Evolutionary conservation across 1,140 invertebrate species (phyloP).

Genomic region (Dendrolimus punctatus): DNA sequence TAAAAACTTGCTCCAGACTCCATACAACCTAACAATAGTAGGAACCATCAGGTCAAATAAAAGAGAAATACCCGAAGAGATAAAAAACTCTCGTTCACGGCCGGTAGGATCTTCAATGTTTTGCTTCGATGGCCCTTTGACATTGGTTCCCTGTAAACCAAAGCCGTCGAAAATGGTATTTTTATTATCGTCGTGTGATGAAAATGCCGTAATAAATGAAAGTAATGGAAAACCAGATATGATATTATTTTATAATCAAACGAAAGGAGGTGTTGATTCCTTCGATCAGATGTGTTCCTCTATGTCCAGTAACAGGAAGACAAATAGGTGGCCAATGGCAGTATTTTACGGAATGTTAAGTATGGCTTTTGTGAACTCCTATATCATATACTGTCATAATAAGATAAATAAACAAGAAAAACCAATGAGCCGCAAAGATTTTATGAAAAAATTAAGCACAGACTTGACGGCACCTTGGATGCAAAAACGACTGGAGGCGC

Average conservation of each 20-base stretch:
- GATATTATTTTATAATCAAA: conserved; percentile 18
- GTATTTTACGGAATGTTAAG: conserved; percentile 20
- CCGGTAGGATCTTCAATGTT: conserved; percentile 22
- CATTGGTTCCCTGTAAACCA: conserved; percentile 14
- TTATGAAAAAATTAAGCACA: conserved; percentile 20
- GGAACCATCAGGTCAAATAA: conserved; percentile 42
- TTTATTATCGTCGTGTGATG: conserved; percentile 16
- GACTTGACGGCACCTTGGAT: conserved; percentile 15
- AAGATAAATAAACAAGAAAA: conserved; percentile 16
- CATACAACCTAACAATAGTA: conserved; percentile 37
- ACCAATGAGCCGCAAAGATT: conserved; percentile 12
- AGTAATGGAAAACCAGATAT: conserved; percentile 14
- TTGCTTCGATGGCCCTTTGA: conserved; percentile 22
- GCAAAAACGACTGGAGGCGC: conserved; percentile 10
- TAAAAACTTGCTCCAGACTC: conserved; percentile 31
- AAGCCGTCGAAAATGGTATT: conserved; percentile 22
- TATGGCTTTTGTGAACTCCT: conserved; percentile 20
- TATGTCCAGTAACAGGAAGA: conserved; percentile 15
- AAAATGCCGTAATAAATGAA: conserved; percentile 10
- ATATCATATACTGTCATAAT: conserved; percentile 20
- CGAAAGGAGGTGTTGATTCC: conserved; percentile 18
- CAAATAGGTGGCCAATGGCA: conserved; percentile 16
- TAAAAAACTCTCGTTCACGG: conserved; percentile 19
- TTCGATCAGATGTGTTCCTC: conserved; percentile 19
- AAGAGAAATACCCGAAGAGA: conserved; percentile 37